A percentile compares a stretch with the other conserved stretches of the same genome.
Evolutionary conservation across 2,113 vertebrate species (phyloP).

Genomic region (Ursus arctos): DNA sequence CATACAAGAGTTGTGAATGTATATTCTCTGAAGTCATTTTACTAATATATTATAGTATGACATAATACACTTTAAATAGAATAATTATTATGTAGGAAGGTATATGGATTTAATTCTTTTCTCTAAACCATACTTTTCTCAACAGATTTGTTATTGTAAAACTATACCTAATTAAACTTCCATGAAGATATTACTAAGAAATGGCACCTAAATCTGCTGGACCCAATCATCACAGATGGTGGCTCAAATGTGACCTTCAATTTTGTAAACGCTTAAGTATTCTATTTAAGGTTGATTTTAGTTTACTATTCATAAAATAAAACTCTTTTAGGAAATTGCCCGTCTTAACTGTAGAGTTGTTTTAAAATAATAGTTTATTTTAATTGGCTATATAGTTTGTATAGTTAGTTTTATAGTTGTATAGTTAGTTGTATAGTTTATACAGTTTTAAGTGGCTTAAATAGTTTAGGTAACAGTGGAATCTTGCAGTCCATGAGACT

Average conservation of each 20-base stretch:
- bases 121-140: not conserved
- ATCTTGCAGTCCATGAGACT: not conserved
- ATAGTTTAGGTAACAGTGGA: not conserved
- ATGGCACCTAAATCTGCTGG: not conserved
- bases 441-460: not conserved
- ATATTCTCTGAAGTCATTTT: not conserved
- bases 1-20: not conserved
- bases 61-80: not conserved
- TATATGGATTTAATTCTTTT: not conserved
- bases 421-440: not conserved
- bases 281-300: not conserved
- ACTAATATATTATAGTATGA: not conserved
- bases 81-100: not conserved
- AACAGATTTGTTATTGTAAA: not conserved
- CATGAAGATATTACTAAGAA: not conserved
- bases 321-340: not conserved
- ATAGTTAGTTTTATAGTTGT: not conserved
- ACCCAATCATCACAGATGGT: not conserved
- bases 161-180: not conserved
- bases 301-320: not conserved
- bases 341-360: not conserved
- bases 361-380: slow-evolving; percentile 1
- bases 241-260: not conserved
- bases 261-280: not conserved
- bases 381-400: not conserved